Base-by-base conservation (phyloP, 2,888 invertebrate genomes). In the Machimus rusticus region DNA sequence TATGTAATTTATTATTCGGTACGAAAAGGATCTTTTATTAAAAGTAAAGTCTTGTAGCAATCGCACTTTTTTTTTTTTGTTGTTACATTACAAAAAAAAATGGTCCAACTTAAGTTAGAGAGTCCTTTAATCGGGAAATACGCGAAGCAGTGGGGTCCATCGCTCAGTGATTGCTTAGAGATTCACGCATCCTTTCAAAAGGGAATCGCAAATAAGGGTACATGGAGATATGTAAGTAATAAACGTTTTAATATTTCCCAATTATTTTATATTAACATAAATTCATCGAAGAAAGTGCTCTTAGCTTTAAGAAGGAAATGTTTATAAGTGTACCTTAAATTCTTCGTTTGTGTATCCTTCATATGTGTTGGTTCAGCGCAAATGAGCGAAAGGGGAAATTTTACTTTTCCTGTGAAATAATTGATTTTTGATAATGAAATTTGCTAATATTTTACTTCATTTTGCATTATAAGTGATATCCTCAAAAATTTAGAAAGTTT, bases 191-290 rank as follows among this genome's bases (percentile, higher is more conserved):
- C 89, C 77, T 89, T 90, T 34, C 88, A 89, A 57, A 89, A 89
- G 77, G 90, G 90, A 86, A 89, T 90, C 86, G 90, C 90, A 16
- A 90, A 89, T 85, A 90, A 90, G 87, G 90, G 90, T 82, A 90
- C 90, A 86, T 90, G 90, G 90, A 90, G 89, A 89, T 89, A 88
- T 86, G 90, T 90, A 89, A 90, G 90, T 90, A 81, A 31, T 81
- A 19, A 78, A 78, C 14, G 16, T 78, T 78, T 78, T 16, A 23
- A 34, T 51, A 51, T 19, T n/a, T 12, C n/a, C 16, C 19, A 51
- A n/a, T 51, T 46, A 16, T 46, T 77, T 78, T 78, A 31, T 74
- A 74, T 16, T 74, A 51, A 74, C 14, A 12, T 1, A 74, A 74
- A 74, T 74, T 23, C 28, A 74, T 16, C n/a, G 16, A 14, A 28